Evolutionary conservation across 2,113 vertebrate genomes (phyloP).

Genomic region (Circaetus gallicus): DNA sequence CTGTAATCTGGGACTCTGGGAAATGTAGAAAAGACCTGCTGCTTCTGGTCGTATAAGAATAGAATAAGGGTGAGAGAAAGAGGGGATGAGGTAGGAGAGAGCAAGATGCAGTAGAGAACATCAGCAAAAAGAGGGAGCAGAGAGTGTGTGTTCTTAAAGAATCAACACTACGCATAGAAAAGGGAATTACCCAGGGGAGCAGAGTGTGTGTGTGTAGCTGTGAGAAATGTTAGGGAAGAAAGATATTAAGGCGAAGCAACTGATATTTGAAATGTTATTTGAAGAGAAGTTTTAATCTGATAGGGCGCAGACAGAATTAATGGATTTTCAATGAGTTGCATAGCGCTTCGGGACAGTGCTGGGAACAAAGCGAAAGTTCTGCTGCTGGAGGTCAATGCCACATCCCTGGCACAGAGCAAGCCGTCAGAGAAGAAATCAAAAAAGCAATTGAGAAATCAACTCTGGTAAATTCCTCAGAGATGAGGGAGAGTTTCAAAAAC

Average conservation of each 20-base stretch:
- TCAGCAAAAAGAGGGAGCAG: background rate
- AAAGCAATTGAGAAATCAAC: background rate
- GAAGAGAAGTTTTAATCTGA: conserved; percentile 38
- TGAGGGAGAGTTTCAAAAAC: background rate
- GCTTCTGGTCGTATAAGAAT: background rate
- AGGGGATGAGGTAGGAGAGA: background rate
- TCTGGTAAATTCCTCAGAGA: background rate
- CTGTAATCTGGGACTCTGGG: background rate
- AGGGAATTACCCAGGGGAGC: background rate
- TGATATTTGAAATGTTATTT: conserved; percentile 23
- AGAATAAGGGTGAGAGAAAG: background rate
- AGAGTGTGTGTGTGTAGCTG: background rate
- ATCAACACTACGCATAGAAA: background rate
- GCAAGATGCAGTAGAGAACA: background rate
- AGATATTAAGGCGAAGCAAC: background rate
- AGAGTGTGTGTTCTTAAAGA: background rate
- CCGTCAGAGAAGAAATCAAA: background rate
- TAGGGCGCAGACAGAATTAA: background rate
- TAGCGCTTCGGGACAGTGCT: background rate
- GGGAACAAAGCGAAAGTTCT: background rate
- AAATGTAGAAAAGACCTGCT: background rate
- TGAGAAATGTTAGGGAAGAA: conserved; percentile 25
- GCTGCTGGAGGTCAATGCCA: background rate
- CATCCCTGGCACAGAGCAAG: background rate
- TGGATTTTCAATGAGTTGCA: background rate